Conservation (phyloP, 2,797 vertebrate genomes). For the Mastacembelus armatus region DNA sequence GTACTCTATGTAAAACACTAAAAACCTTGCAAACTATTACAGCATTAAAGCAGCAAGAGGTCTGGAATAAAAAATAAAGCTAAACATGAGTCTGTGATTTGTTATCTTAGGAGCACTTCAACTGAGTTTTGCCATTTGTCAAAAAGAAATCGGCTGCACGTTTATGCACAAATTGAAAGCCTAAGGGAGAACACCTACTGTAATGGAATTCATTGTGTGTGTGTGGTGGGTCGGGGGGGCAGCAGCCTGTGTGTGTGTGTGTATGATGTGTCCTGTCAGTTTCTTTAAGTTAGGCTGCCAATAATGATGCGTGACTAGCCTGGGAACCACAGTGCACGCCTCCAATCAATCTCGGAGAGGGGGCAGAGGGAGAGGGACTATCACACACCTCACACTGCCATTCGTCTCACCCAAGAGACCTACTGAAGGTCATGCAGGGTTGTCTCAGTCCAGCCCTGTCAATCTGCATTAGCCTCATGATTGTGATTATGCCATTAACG, state of each 20-base stretch:
- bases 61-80: not conserved
- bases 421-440: slow-evolving; percentile 61
- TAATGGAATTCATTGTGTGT: not conserved
- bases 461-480: slow-evolving; percentile 59
- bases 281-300: slow-evolving; percentile 73
- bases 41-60: not conserved
- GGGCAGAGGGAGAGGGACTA: slow-evolving; percentile 16
- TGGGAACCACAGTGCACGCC: slow-evolving; percentile 52
- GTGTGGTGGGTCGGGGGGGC: no score
- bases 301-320: slow-evolving; percentile 69
- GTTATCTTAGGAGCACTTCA: not conserved
- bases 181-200: not conserved
- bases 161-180: not conserved
- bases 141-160: not conserved
- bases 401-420: slow-evolving; percentile 37
- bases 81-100: not conserved
- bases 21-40: not conserved
- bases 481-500: slow-evolving; percentile 40
- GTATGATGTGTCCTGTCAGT: slow-evolving; percentile 65
- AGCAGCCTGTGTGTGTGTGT: slow-evolving; percentile 5
- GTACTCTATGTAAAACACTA: not conserved
- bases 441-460: slow-evolving; percentile 56
- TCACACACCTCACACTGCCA: slow-evolving; percentile 59
- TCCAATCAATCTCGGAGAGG: slow-evolving; percentile 48
- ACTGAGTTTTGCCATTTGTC: not conserved